Evolutionary conservation across 2,888 invertebrate genomes (phyloP).

Genomic region (Arge pagana): DNA sequence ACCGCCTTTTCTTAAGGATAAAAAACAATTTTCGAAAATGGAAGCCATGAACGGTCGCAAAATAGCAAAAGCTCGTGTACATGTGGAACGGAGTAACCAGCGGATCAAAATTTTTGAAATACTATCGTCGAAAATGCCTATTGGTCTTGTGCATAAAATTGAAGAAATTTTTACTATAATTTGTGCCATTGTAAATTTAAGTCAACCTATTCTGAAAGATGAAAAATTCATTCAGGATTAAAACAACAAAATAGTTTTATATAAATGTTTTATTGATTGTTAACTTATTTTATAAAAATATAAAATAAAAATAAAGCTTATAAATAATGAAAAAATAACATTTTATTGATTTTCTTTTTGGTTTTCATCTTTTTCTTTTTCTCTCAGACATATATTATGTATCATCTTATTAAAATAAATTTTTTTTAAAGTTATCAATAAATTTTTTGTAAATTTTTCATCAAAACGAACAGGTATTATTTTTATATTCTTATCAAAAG

Average conservation of each 20-base stretch:
- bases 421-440: not conserved
- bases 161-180: constrained; percentile 19
- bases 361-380: not conserved
- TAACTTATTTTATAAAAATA: not conserved
- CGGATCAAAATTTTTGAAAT: not conserved
- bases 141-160: constrained; percentile 1
- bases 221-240: constrained; percentile 16
- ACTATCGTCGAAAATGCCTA: not conserved
- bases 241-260: not conserved
- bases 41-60: constrained; percentile 26
- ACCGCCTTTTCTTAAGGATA: constrained; percentile 13
- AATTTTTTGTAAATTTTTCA: not conserved
- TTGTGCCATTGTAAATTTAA: constrained; percentile 17
- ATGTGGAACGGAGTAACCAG: constrained; percentile 10
- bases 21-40: constrained; percentile 24
- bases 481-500: constrained; percentile 9
- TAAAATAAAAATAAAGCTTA: not conserved
- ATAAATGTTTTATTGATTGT: not conserved
- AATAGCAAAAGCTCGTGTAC: constrained; percentile 15
- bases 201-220: constrained; percentile 2
- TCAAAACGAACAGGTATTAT: constrained; percentile 11
- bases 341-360: no score
- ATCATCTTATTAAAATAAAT: constrained; percentile 11
- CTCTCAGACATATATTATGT: constrained; percentile 12
- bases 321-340: no score